A percentile compares a stretch with the other conserved stretches of the same genome.
Conservation (phyloP, 1,140 invertebrate genomes). For the Acyrthosiphon pisum region DNA sequence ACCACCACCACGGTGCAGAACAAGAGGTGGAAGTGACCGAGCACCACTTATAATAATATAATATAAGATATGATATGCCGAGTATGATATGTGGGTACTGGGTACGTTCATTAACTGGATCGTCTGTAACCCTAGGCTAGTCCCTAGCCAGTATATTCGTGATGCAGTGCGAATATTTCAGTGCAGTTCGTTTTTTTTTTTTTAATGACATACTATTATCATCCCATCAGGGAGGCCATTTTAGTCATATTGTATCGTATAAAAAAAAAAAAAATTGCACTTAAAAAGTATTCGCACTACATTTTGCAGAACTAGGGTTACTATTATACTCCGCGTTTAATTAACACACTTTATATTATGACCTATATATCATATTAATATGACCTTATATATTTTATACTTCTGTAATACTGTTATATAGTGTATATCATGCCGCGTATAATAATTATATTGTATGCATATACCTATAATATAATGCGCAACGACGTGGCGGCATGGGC, state of each 20-base stretch:
- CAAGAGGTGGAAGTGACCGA: slow-evolving; percentile 31
- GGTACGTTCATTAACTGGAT: neutral
- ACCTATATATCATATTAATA: neutral
- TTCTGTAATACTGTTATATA: neutral
- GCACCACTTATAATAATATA: neutral
- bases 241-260: neutral
- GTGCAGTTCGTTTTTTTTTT: neutral
- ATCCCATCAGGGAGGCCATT: neutral
- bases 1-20: neutral
- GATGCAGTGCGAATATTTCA: neutral
- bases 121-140: neutral
- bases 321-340: neutral
- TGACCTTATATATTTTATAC: slow-evolving; percentile 1
- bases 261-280: neutral
- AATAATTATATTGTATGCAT: neutral
- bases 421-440: neutral
- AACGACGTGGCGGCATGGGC: neutral
- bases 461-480: neutral
- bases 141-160: neutral
- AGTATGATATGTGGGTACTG: too few species aligned
- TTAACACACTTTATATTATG: neutral
- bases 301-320: neutral
- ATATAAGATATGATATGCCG: neutral
- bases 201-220: neutral
- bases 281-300: neutral